Evolutionary conservation across 2,888 invertebrate genomes (phyloP).

Genomic region (Eugnorisma glareosa): DNA sequence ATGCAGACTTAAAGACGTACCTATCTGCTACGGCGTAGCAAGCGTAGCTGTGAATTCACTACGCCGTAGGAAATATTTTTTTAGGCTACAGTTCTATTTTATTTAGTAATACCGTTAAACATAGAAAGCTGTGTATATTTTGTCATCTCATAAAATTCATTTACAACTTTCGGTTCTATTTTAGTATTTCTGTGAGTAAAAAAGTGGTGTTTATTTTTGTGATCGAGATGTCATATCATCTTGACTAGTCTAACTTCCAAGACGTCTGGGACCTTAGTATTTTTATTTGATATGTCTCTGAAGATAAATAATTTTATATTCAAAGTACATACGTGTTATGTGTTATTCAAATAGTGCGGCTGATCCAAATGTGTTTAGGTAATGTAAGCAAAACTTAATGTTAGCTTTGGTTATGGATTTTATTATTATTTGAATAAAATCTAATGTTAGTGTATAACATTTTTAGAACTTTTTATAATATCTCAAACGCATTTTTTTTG

Average conservation of each 20-base stretch:
- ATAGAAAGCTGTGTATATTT: neutral
- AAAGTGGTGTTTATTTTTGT: conserved; percentile 13
- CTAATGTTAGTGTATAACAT: neutral
- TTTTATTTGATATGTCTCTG: conserved; percentile 49
- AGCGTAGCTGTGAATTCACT: conserved; percentile 2
- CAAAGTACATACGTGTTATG: conserved; percentile 50
- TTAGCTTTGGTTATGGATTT: conserved; percentile 22
- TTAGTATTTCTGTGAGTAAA: neutral
- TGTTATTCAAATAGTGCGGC: conserved; percentile 56
- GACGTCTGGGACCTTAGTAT: conserved; percentile 29
- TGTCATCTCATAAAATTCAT: neutral
- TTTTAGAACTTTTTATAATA: neutral
- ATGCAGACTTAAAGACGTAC: neutral
- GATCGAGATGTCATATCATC: conserved; percentile 20
- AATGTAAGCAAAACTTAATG: conserved; percentile 24
- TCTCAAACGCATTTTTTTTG: neutral
- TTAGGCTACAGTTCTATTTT: neutral
- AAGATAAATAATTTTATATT: conserved; percentile 56
- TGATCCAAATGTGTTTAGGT: conserved; percentile 51
- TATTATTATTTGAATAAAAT: conserved; percentile 10
- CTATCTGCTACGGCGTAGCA: conserved; percentile 32
- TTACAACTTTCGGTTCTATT: neutral
- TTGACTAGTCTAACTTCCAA: conserved; percentile 39
- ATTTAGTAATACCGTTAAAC: neutral
- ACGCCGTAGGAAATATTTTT: conserved; percentile 16